phyloP scores from a whole-genome alignment of 2,797 vertebrate genomes.

The Dryobates pubescens region DNA sequence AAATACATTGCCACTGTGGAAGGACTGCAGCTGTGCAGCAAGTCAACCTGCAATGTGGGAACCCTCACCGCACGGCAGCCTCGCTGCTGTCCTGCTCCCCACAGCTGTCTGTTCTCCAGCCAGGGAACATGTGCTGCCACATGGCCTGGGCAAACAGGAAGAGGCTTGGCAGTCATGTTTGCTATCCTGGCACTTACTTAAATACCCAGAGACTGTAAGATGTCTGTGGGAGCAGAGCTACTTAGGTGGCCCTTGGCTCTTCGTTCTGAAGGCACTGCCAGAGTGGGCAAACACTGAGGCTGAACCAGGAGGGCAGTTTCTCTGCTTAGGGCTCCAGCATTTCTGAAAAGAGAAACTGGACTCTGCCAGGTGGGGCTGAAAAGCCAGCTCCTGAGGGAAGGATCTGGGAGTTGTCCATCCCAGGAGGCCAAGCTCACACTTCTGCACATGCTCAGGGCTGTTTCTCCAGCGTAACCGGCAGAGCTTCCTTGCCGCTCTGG shows the following conservation, averaged over 20 bases:
- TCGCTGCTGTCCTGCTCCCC: neutral
- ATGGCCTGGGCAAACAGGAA: neutral
- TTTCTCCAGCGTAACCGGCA: neutral
- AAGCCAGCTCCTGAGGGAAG: neutral
- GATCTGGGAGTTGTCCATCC: neutral
- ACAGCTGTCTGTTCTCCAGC: neutral
- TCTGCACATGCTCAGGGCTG: fast-evolving
- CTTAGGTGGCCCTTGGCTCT: neutral
- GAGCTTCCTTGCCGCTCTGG: neutral
- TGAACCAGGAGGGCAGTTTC: neutral
- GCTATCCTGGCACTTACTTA: neutral
- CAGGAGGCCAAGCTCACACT: neutral
- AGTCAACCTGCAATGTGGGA: neutral
- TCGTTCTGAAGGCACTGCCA: neutral
- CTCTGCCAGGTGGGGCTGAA: neutral
- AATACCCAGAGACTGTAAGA: neutral
- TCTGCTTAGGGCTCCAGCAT: neutral
- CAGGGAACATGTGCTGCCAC: neutral
- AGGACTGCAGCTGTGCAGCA: conserved; percentile 6
- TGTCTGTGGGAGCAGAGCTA: neutral
- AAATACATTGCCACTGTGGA: neutral
- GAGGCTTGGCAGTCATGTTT: fast-evolving
- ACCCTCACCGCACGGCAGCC: fast-evolving
- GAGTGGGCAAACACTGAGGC: neutral
- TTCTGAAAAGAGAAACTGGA: neutral